phyloP scores from a whole-genome alignment of 1,140 invertebrate genomes.

The Chelonus insularis region DNA sequence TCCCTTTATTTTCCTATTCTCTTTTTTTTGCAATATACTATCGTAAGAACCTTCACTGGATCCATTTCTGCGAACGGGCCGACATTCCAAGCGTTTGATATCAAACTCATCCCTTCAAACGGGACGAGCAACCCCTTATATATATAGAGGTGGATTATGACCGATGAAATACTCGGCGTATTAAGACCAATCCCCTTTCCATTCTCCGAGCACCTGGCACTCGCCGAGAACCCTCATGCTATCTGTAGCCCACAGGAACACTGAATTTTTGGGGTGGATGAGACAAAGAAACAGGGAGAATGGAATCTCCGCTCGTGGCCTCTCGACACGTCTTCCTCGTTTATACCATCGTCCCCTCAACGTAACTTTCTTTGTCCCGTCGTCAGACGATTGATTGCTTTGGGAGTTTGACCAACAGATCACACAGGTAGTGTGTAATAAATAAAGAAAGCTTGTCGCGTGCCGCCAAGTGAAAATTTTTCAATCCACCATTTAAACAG shows the following conservation, averaged over 20 bases:
- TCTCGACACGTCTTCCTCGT: conserved; percentile 23
- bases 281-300: conserved; percentile 18
- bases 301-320: conserved; percentile 19
- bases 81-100: conserved; percentile 5
- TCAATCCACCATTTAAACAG: not conserved
- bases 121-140: conserved; percentile 6
- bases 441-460: not conserved
- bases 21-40: not conserved
- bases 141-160: conserved; percentile 32
- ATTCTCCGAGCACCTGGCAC: conserved; percentile 30
- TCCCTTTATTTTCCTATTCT: not conserved
- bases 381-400: conserved; percentile 18
- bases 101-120: not conserved
- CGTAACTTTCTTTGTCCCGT: conserved; percentile 16
- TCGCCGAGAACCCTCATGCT: conserved; percentile 13
- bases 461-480: not conserved
- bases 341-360: conserved; percentile 3
- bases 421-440: not conserved
- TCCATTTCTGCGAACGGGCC: conserved; percentile 12
- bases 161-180: conserved; percentile 34
- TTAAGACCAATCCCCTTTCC: conserved; percentile 28
- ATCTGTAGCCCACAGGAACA: not conserved
- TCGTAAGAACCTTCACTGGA: not conserved
- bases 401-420: not conserved
- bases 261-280: not conserved